These are phyloP conservation scores for Pristis pectinata DNA, from an alignment of 2,797 vertebrate species.

Conservation along the genomic window DNA sequence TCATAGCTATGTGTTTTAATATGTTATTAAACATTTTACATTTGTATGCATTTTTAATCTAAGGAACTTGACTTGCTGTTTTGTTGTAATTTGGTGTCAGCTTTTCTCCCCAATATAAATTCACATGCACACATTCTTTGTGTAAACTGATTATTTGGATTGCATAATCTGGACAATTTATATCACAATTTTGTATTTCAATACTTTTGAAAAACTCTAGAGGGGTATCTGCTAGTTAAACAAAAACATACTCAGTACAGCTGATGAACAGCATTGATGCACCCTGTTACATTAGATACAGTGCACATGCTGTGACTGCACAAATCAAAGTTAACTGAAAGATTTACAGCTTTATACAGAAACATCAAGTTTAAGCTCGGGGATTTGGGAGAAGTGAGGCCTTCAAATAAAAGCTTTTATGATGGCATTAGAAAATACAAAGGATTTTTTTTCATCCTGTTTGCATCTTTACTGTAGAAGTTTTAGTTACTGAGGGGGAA, in stretches of 20 bases:
- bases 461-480: background rate
- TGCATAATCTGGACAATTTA: background rate
- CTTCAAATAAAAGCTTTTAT: background rate
- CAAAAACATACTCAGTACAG: background rate
- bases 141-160: background rate
- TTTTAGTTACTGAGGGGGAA: background rate
- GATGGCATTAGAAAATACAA: background rate
- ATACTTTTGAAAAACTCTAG: background rate
- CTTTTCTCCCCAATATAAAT: background rate
- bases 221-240: background rate
- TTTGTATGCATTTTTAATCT: background rate
- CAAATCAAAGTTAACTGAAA: background rate
- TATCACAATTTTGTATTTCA: background rate
- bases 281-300: background rate
- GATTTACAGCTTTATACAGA: background rate
- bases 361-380: background rate
- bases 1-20: background rate
- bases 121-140: background rate
- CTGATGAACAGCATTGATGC: background rate
- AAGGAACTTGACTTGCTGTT: background rate
- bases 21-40: background rate
- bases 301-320: background rate
- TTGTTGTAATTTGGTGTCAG: background rate
- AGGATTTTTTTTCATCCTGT: background rate
- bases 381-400: background rate